Evolutionary conservation across 2,888 invertebrate genomes (phyloP), one percentile per base, ranked within the genome.

Genomic region (Nebria brevicollis): DNA sequence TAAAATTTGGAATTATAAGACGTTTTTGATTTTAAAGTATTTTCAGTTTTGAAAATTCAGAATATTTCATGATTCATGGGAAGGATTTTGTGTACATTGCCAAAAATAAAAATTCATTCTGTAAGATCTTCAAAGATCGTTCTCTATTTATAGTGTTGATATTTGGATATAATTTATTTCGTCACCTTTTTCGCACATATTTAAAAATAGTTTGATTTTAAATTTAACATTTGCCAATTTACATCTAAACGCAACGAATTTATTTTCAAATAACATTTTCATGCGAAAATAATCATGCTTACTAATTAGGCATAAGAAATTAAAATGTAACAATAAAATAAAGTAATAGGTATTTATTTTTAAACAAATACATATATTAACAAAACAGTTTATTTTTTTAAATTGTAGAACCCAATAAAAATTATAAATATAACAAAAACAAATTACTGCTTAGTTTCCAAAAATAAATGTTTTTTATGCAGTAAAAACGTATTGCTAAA

Each of bases 51-150:
- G 1, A 66, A 76, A 76, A 34, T 2, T 54, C 54, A 6, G 54
- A 54, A 54, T 54, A 73, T 73, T 13, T 42, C 54, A 42, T 73
- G 73, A 73, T 43, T 73, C 43, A 73, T 42, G 54, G 15, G 20
- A 1, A 54, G 75, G 26, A 75, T 65, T 75, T 64, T 20, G 41
- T 7, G 13, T 75, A 64, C 75, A 64, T 75, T 15, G 75, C 75
- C 65, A 75, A 64, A 75, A 75, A 75, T 75, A 75, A 75, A 75
- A 54, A 54, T 54, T 54, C 54, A 54, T 54, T 54, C 54, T 7
- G 54, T 54, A 13, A 54, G 54, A 43, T 43, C 43, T 43, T 43
- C 43, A 43, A 43, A 43, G 43, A 54, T 54, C 54, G 54, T 13
- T 13, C 8, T 54, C 54, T 54, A 54, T 54, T 54, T 54, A 54